Evolutionary conservation across 2,888 invertebrate genomes (phyloP), one percentile per base, ranked within the genome.

Genomic region (Athrips mouffetella): DNA sequence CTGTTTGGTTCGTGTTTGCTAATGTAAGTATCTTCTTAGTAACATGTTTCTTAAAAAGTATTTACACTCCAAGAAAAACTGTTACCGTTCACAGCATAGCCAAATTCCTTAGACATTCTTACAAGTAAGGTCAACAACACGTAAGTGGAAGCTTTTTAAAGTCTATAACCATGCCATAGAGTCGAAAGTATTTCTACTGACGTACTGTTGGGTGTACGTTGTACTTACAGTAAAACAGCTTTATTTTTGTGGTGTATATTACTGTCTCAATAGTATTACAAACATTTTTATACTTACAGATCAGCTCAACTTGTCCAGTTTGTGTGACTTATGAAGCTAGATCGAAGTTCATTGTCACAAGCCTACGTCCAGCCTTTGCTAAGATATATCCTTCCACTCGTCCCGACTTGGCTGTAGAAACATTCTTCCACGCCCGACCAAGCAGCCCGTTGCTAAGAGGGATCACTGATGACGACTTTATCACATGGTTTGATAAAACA

Each of bases 401-500:
- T 53, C 90, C 91, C 51, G 91, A 92, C 59, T 70, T 92, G 40
- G 91, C 91, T 0, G 91, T 91, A 0, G 91, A 92, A 67, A 90
- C 89, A 3, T 91, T 92, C 67, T 92, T 92, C 83, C 92, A 92
- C 49, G 90, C 91, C 0, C 79, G 84, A 58, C 79, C 85, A 39
- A 90, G 90, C n/a, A 92, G 91, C 54, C 89, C 89, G 8, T 73
- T 92, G 25, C 76, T 92, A 0, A 82, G 89, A 60, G 91, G 90
- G 5, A 91, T 92, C 23, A 91, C 91, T 10, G 91, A 91, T 47
- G 92, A 92, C 58, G 92, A 92, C 62, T 85, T 91, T 15, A 91
- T 92, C 23, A 92, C 92, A 2, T 92, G 92, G 92, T 92, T 92
- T 59, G 91, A 91, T 31, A 89, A 89, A 74, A 90, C 90, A 50